Evolutionary conservation across 2,113 vertebrate species (phyloP).

Genomic region (Dolichotis patagonum): DNA sequence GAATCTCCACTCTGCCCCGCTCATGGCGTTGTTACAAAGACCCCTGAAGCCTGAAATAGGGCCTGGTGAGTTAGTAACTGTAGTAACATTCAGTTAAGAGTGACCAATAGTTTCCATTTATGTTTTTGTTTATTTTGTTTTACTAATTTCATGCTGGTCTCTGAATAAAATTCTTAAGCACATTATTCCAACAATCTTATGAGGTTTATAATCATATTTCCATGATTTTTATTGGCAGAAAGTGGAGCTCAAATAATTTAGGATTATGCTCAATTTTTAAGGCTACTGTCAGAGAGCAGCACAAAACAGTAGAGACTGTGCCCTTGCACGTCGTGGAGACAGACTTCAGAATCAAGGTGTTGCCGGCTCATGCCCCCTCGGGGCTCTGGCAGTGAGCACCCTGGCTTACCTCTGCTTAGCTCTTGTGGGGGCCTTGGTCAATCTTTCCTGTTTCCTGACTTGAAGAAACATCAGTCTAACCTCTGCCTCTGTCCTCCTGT

Average conservation of each 20-base stretch:
- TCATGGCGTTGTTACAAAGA: background rate
- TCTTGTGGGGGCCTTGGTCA: background rate
- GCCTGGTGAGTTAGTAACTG: background rate
- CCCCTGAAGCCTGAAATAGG: background rate
- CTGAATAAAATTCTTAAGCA: background rate
- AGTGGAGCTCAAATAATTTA: background rate
- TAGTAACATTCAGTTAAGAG: background rate
- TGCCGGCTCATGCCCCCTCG: rapidly evolving
- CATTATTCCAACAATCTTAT: background rate
- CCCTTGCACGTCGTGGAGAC: background rate
- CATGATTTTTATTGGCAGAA: background rate
- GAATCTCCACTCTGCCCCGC: background rate
- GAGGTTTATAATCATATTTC: background rate
- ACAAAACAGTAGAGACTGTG: background rate
- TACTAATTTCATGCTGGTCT: background rate
- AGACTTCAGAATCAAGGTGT: background rate
- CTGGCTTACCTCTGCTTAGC: background rate
- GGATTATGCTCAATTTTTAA: background rate
- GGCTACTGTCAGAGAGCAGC: background rate
- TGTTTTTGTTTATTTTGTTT: background rate
- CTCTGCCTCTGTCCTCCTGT: background rate
- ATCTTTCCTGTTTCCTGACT: background rate
- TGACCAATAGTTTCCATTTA: background rate
- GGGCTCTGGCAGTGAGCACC: background rate
- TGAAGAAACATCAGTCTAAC: background rate